These are phyloP conservation scores for Chloropsis cyanopogon DNA, from an alignment of 2,113 vertebrate genomes.

Conservation along the genomic window DNA sequence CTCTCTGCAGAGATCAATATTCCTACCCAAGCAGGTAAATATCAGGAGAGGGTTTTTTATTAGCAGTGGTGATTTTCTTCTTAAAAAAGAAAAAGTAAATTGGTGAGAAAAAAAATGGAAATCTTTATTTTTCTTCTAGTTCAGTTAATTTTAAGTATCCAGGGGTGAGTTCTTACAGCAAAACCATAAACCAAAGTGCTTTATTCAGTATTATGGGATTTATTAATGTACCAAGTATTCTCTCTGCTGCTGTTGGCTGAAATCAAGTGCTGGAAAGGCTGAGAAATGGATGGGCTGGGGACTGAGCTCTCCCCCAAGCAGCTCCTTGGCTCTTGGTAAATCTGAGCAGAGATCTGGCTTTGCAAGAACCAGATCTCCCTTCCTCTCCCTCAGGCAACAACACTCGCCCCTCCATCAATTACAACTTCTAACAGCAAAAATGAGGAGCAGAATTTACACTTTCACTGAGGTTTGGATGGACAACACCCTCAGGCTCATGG, in stretches of 20 bases:
- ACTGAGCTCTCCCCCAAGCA: background rate
- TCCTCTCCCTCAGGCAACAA: background rate
- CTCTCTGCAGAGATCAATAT: background rate
- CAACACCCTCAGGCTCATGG: fast-evolving
- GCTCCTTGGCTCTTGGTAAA: background rate
- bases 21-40: background rate
- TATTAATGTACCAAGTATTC: background rate
- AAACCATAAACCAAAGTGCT: background rate
- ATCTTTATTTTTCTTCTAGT: background rate
- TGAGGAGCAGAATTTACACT: background rate
- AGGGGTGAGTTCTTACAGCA: background rate
- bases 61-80: background rate
- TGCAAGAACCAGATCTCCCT: background rate
- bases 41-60: background rate
- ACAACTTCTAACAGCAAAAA: background rate
- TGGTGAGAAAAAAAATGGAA: background rate
- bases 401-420: fast-evolving
- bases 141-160: background rate
- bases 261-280: background rate
- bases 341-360: background rate
- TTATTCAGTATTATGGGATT: background rate
- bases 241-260: background rate
- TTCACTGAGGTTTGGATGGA: background rate
- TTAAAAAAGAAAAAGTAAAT: background rate
- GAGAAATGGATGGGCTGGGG: background rate